phyloP scores from a whole-genome alignment of 1,140 invertebrate genomes.

The Uloborus diversus region DNA sequence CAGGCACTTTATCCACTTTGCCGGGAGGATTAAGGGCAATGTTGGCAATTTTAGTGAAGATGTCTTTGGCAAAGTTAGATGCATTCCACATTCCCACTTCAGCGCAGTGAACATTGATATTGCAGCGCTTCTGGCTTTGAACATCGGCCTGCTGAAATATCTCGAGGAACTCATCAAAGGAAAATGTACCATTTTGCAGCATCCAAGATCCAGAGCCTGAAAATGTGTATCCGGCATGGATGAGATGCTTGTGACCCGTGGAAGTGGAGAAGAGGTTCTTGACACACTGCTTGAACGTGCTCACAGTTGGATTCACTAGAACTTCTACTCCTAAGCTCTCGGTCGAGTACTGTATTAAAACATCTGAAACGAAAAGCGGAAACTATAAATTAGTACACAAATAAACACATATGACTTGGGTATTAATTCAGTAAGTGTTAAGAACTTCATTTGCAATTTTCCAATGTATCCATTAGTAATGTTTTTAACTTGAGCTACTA shows the following conservation, averaged over 20 bases:
- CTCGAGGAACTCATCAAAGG: slow-evolving; percentile 87
- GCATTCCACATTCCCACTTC: slow-evolving; percentile 85
- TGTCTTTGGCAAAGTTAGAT: slow-evolving; percentile 76
- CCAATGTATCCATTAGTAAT: too few relatives aligned
- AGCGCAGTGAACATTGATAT: slow-evolving; percentile 87
- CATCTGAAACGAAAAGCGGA: slow-evolving; percentile 72
- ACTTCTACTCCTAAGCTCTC: slow-evolving; percentile 93
- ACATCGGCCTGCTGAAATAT: slow-evolving; percentile 92
- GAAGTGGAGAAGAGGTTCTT: slow-evolving; percentile 91
- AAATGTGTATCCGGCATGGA: slow-evolving; percentile 95
- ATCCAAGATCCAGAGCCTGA: slow-evolving; percentile 93
- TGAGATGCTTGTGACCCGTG: slow-evolving; percentile 91
- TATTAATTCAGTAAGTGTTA: too few relatives aligned
- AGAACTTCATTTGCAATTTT: too few relatives aligned
- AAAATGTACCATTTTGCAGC: slow-evolving; percentile 95
- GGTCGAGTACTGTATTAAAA: slow-evolving; percentile 91
- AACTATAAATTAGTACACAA: neutral
- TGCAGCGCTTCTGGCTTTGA: slow-evolving; percentile 86
- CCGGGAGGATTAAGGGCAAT: slow-evolving; percentile 83
- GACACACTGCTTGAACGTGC: slow-evolving; percentile 92
- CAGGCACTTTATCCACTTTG: slow-evolving; percentile 77
- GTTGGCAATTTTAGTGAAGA: slow-evolving; percentile 70
- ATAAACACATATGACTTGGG: neutral
- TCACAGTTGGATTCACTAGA: slow-evolving; percentile 83
- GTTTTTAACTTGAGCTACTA: too few relatives aligned